Evolutionary conservation across 2,888 invertebrate species (phyloP).

Genomic region (Acronicta leporina): DNA sequence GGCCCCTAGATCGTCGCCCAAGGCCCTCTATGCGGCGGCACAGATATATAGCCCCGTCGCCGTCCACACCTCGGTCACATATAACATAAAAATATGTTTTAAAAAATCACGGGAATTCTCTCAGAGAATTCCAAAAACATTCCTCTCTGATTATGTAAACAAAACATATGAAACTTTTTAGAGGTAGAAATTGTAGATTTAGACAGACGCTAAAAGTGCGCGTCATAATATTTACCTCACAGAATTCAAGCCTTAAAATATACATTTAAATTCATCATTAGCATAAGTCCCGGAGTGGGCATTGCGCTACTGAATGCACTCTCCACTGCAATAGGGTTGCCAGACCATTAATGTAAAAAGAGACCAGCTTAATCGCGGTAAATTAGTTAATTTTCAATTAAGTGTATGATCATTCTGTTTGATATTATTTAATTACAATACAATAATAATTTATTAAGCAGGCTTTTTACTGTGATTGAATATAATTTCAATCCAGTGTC

Average conservation of each 20-base stretch:
- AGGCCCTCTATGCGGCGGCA: no score
- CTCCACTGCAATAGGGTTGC: slow-evolving; percentile 31
- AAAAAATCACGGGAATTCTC: not conserved
- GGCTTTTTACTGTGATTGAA: no score
- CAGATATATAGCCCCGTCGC: no score
- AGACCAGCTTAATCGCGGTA: not conserved
- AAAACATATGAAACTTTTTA: slow-evolving; percentile 14
- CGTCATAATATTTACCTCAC: slow-evolving; percentile 49
- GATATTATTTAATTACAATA: no score
- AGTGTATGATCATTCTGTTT: no score
- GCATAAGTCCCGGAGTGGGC: slow-evolving; percentile 59
- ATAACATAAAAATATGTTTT: no score
- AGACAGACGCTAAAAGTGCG: slow-evolving; percentile 25
- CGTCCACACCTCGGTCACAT: no score
- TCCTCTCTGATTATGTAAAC: slow-evolving; percentile 10
- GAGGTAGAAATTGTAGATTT: slow-evolving; percentile 9
- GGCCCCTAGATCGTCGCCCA: no score
- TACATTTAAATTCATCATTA: slow-evolving; percentile 64
- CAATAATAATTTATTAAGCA: no score
- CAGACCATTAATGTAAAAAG: slow-evolving; percentile 8
- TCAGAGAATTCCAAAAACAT: no score
- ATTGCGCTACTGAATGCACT: slow-evolving; percentile 35
- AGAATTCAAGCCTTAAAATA: slow-evolving; percentile 52
- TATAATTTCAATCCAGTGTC: no score
- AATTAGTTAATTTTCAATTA: no score